Evolutionary conservation across 2,797 vertebrate species (phyloP).

Genomic region (Acanthornis magna): DNA sequence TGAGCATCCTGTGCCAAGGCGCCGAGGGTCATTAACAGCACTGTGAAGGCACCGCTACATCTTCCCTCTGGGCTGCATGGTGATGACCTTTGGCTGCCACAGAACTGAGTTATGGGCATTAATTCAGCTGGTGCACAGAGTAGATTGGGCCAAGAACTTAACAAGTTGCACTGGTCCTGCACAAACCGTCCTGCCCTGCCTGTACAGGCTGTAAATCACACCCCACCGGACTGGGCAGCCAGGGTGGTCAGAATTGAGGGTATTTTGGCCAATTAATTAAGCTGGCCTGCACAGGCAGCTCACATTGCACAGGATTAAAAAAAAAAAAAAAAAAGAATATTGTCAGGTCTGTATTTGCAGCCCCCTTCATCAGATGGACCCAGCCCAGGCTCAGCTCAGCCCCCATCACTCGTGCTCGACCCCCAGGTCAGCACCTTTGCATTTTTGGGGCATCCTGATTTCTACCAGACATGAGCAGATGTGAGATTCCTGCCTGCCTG

Average conservation of each 20-base stretch:
- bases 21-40: accelerated
- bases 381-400: neutral
- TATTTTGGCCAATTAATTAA: neutral
- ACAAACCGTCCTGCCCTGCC: neutral
- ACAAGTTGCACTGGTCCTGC: neutral
- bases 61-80: neutral
- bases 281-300: neutral
- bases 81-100: neutral
- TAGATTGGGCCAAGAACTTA: neutral
- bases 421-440: neutral
- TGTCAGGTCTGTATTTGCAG: neutral
- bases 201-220: neutral
- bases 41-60: accelerated
- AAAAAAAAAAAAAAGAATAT: no score
- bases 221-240: accelerated
- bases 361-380: neutral
- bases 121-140: neutral
- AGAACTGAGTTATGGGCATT: neutral
- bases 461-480: neutral
- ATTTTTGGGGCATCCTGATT: neutral
- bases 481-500: neutral
- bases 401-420: neutral
- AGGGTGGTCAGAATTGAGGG: neutral
- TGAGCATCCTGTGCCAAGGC: accelerated
- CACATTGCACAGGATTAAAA: accelerated